Evolutionary conservation across 92 coral and sea anemone species (phyloP).

Genomic region (Montipora capitata): DNA sequence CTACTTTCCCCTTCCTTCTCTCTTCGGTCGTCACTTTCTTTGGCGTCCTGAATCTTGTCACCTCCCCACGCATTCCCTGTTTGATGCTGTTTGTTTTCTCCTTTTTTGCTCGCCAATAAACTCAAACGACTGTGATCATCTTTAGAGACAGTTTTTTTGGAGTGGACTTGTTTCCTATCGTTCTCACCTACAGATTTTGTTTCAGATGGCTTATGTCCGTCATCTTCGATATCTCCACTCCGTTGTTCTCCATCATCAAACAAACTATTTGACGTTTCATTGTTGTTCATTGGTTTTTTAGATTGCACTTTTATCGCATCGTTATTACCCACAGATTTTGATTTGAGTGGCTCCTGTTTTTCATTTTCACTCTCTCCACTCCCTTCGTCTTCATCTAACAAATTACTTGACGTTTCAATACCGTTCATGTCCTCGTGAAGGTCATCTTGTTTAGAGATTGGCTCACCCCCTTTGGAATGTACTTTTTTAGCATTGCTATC

Average conservation of each 20-base stretch:
- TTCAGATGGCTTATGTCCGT: not conserved
- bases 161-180: not conserved
- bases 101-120: not conserved
- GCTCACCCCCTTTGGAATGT: not conserved
- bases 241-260: not conserved
- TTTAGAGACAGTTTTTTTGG: not conserved
- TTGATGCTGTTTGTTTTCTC: not conserved
- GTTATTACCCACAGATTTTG: too few species aligned
- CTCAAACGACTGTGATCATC: not conserved
- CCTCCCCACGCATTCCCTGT: not conserved
- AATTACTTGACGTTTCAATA: too few species aligned
- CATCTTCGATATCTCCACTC: conserved; percentile 7
- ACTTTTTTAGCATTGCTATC: too few species aligned
- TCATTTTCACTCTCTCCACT: too few species aligned
- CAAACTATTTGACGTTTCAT: not conserved
- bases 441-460: too few species aligned
- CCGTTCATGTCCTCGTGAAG: too few species aligned
- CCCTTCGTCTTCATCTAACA: not conserved
- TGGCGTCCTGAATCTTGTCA: conserved; percentile 7
- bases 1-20: not conserved
- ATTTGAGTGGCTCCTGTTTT: too few species aligned
- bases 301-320: too few species aligned
- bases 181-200: not conserved
- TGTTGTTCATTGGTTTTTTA: not conserved
- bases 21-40: not conserved